Evolutionary conservation across 2,113 vertebrate species (phyloP), one percentile per base, ranked within the genome.

Genomic region (Paraplagusia blochii): DNA sequence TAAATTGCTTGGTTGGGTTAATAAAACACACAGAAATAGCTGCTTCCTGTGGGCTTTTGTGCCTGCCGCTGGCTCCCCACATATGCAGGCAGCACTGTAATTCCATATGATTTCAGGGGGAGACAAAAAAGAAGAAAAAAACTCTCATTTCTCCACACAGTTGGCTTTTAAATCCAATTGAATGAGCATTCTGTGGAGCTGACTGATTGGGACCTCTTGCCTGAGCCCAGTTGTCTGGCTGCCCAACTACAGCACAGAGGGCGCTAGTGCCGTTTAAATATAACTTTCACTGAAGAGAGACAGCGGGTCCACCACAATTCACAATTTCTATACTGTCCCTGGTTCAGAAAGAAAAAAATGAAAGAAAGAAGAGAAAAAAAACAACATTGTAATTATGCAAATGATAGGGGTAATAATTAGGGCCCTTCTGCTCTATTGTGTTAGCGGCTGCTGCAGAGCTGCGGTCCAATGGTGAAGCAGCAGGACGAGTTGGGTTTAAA

Each of bases 1-100:
- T 96, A 98, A 99, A 99, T 99, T 99, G 97, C 97, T 99, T 95
- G 95, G 94, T 98, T 98, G 95, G 96, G 96, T 97, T 99, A 98
- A 98, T 98, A 98, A 99, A 98, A 98, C 94, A 94, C 95, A 95
- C 94, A 98, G 97, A 98, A 98, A 98, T 95, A 95, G 94, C 94
- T 93, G 96, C 95, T 98, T 98, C 96, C 96, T 97, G 93, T 95
- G 94, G 96, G 97, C 92, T 95, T 96, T 98, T 97, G 94, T 98
- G 94, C 94, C 92, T 93, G 91, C 91, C 91, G 70, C 80, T 82
- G 93, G 92, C 92, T 93, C 77, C 92, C 90, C 92, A 91, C 93
- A 94, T 92, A 95, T 91, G 92, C 93, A 93, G 93, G 93, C 92
- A 92, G 92, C 93, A 95, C 95, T 95, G 95, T 98, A 97, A 99